These are phyloP conservation scores for Scopus umbretta DNA, from an alignment of 2,113 vertebrate genomes.

Conservation along the genomic window DNA sequence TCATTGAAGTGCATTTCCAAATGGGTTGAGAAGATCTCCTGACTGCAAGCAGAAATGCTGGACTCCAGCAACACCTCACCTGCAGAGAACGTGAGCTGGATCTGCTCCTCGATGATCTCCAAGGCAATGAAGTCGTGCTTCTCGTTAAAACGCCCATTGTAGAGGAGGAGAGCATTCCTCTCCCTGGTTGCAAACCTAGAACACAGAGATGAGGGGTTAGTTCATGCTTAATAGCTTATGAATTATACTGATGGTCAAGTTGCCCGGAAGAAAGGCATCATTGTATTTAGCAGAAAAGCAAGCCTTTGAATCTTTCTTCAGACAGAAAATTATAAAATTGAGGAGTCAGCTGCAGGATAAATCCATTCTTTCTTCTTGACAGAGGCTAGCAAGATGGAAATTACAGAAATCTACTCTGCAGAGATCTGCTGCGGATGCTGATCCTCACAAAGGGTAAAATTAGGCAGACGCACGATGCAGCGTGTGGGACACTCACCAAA, in stretches of 20 bases:
- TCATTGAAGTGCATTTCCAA: not conserved
- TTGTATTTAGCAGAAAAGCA: not conserved
- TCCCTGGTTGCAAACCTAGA: slow-evolving; percentile 91
- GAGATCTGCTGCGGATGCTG: not conserved
- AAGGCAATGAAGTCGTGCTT: slow-evolving; percentile 96
- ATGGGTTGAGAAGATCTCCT: not conserved
- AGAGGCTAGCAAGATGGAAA: not conserved
- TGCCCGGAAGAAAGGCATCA: not conserved
- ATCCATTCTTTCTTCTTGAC: not conserved
- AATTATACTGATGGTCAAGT: not conserved
- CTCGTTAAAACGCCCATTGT: slow-evolving; percentile 95
- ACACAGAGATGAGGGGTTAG: not conserved
- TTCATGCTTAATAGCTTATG: not conserved
- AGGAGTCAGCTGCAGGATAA: not conserved
- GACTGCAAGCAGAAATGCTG: rapidly evolving
- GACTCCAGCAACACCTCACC: slow-evolving; percentile 60
- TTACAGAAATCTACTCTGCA: not conserved
- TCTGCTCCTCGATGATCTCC: slow-evolving; percentile 93
- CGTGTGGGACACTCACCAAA: not conserved
- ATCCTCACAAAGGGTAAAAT: not conserved
- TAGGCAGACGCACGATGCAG: not conserved
- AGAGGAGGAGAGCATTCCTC: slow-evolving; percentile 88
- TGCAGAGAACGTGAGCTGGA: slow-evolving; percentile 97
- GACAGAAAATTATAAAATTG: not conserved
- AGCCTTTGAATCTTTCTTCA: not conserved